Base-by-base conservation (phyloP, 2,888 invertebrate genomes). In the Sinohyriopsis cumingii region DNA sequence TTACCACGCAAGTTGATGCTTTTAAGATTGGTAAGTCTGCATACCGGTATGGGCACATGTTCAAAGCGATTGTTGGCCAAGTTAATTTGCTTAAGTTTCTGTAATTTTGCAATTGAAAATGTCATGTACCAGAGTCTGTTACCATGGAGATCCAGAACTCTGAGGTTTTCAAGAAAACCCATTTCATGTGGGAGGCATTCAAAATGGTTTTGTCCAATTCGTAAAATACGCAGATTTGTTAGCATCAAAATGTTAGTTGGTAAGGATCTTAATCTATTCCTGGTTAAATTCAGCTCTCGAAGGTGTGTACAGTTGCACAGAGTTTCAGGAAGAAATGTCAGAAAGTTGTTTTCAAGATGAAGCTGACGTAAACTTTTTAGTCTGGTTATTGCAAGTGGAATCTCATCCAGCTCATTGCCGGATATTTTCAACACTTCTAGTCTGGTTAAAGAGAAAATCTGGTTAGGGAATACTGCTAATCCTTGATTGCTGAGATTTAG, bases 111-210 rank as follows among this genome's bases (percentile, higher is more conserved):
- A 15, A 88, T 72, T 25, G 85, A 82, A 64, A 85, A 84, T 6
- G 89, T 89, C 12, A 89, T 70, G 65, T 86, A 84, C 86, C 87
- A 87, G 24, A 89, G 76, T 33, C 77, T 79, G 80, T 89, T 89
- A 22, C 82, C 76, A 54, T 86, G 85, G 18, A 89, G 69, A 61
- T 89, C 87, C 20, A 89, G 77, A 33, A 80, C 76, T 24, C 81
- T 72, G 28, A 89, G 77, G 57, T 82, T 81, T 12, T 77, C 73
- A 63, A 89, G 72, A 7, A 74, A 67, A n/a, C 87, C 86, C 9
- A 89, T 74, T 65, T 87, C 85, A 69, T 84, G 82, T 6, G 89
- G 87, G 3, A 89, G 67, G 55, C 80, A 80, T 67, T 88, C 88
- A 73, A 87, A 80, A 63, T 83, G 73, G 69, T 87, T 87, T 59